Base-by-base conservation (phyloP, 2,797 vertebrate genomes). In the Linurgus olivaceus region DNA sequence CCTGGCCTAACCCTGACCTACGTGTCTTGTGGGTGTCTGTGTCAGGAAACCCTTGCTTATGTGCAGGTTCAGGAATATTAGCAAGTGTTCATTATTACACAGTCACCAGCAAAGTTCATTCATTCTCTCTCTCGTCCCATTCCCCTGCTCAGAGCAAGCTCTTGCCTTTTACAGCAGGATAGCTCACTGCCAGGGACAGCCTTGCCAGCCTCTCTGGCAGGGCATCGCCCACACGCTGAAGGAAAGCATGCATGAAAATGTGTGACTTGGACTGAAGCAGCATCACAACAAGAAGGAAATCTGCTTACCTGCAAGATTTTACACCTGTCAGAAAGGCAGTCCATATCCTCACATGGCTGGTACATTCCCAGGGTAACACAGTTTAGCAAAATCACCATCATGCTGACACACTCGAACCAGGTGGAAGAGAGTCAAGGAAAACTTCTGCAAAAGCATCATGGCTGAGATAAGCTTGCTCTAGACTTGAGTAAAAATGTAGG, bases 341-440 rank as follows among this genome's bases (percentile, higher is more conserved):
- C 99, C 97, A 99, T 99, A 98, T 99, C 99, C 88, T 99, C 99
- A 47, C 99, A 99, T 0, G 99, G 99, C 93, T 99, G 99, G 98
- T 99, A 99, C 99, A 99, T 99, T 96, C 99, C 99, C 96, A 99
- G 97, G 8, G 99, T 99, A 94, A 99, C 99, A 28, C 99, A 99
- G 98, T 99, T 99, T 78, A 99, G 98, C 93, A 99, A 98, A 97
- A 99, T 99, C 96, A 99, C 99, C 98, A 99, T 98, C 98, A 99
- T 99, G 97, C 99, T 99, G 94, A 99, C 97, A 94, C 99, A 99
- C 96, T 99, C 99, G 42, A 99, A 99, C 99, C 99, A 99, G 17
- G 99, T 99, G 86, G 80, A 44, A 93, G 89, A 67, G 77, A 86
- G 97, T 98, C 96, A 98, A 98, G 98, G 97, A 96, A 93, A 88